Evolutionary conservation across 2,888 invertebrate genomes (phyloP).

Genomic region (Bombylius major): DNA sequence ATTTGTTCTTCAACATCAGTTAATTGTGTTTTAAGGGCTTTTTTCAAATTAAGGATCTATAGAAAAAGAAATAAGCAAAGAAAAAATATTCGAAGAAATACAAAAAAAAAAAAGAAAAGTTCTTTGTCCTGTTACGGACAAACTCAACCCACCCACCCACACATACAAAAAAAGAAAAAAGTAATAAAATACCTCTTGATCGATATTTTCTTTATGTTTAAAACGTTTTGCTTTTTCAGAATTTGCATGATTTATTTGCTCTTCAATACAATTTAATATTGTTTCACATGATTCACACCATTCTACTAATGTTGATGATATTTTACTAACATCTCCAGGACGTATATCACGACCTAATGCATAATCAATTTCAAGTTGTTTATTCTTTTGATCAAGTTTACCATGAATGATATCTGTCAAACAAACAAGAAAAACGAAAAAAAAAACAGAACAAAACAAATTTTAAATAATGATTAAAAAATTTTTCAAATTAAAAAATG

Average conservation of each 20-base stretch:
- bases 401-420: constrained; percentile 80
- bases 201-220: constrained; percentile 68
- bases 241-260: constrained; percentile 80
- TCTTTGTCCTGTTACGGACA: no score
- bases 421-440: constrained; percentile 7
- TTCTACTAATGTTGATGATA: constrained; percentile 67
- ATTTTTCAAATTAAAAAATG: no score
- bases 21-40: constrained; percentile 68
- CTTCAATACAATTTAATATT: constrained; percentile 77
- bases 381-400: constrained; percentile 90
- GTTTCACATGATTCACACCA: constrained; percentile 88
- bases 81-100: no score
- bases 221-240: constrained; percentile 67
- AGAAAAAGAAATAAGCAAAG: constrained; percentile 2
- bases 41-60: constrained; percentile 77
- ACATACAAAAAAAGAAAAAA: no score
- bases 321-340: constrained; percentile 66
- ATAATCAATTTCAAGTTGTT: constrained; percentile 85
- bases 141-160: no score
- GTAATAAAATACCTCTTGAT: constrained; percentile 56
- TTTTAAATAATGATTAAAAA: no score
- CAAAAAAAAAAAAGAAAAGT: no score
- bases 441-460: background rate
- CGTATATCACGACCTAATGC: constrained; percentile 88
- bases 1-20: constrained; percentile 78